phyloP scores from a whole-genome alignment of 1,140 invertebrate genomes.

The Ctenoplectra terminalis region DNA sequence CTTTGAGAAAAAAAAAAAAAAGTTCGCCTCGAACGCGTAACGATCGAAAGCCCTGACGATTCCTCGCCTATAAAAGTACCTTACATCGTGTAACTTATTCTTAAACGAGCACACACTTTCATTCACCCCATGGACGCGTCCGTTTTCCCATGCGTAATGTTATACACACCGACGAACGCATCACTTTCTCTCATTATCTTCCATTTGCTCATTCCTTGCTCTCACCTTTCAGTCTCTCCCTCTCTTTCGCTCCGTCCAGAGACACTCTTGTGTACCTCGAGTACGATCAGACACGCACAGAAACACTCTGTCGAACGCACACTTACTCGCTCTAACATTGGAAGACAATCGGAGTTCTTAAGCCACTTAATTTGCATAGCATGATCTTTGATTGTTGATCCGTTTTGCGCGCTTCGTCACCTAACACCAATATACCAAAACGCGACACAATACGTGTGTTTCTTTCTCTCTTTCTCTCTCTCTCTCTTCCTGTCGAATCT shows the following conservation, averaged over 20 bases:
- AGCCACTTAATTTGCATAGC: slow-evolving; percentile 50
- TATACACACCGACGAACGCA: slow-evolving; percentile 23
- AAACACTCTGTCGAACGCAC: not conserved
- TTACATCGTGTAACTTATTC: slow-evolving; percentile 18
- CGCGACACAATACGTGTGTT: not conserved
- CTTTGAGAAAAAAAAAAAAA: not conserved
- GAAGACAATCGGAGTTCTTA: slow-evolving; percentile 74
- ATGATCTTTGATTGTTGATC: slow-evolving; percentile 40
- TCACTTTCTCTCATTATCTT: slow-evolving; percentile 62
- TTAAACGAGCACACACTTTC: slow-evolving; percentile 27
- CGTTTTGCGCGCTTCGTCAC: slow-evolving; percentile 32
- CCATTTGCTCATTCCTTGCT: slow-evolving; percentile 45
- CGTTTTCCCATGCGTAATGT: slow-evolving; percentile 1
- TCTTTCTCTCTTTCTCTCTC: not conserved
- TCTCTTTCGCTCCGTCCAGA: not conserved
- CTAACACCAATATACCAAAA: not conserved
- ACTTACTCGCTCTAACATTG: slow-evolving; percentile 61
- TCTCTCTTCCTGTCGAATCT: slow-evolving; percentile 8
- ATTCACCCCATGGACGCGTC: slow-evolving; percentile 1
- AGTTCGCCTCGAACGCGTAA: not conserved
- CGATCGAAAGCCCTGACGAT: slow-evolving; percentile 29
- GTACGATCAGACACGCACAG: not conserved
- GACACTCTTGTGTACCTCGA: not conserved
- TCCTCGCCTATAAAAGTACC: slow-evolving; percentile 25
- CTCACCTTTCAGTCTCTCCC: slow-evolving; percentile 7